These are phyloP conservation scores for Mimumesa dahlbomi DNA, from an alignment of 2,888 invertebrate genomes.

Conservation along the genomic window DNA sequence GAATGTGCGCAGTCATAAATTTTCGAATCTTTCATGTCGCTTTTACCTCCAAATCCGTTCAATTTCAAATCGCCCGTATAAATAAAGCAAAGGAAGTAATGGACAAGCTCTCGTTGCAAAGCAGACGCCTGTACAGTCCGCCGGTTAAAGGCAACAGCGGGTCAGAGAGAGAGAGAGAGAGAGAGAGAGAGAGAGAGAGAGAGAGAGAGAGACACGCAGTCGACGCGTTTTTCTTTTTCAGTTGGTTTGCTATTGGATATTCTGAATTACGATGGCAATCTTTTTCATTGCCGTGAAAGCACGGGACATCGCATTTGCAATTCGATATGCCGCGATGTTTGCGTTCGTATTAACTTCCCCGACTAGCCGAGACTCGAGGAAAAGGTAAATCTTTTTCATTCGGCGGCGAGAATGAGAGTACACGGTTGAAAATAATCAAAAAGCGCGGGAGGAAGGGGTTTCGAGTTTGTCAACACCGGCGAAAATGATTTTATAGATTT, in stretches of 20 bases:
- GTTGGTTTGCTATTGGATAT: constrained; percentile 39
- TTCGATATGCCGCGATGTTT: constrained; percentile 41
- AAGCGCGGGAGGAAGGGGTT: too few relatives aligned
- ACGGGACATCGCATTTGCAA: constrained; percentile 43
- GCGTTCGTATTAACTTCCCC: constrained; percentile 31
- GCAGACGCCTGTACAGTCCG: constrained; percentile 56
- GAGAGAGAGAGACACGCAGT: neutral
- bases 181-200: neutral
- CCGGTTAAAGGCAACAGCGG: constrained; percentile 17
- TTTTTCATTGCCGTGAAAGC: constrained; percentile 47
- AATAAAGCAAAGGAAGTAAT: constrained; percentile 69
- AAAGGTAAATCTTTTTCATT: neutral
- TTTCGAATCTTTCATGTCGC: constrained; percentile 38
- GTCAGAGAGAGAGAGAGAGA: too few relatives aligned
- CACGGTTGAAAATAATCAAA: neutral
- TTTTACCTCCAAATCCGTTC: constrained; percentile 67
- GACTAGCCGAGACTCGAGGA: neutral
- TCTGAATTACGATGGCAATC: constrained; percentile 53
- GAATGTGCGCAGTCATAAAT: too few relatives aligned
- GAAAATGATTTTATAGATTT: too few relatives aligned
- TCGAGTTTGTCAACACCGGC: too few relatives aligned
- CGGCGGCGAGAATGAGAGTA: neutral
- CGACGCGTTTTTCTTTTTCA: constrained; percentile 16
- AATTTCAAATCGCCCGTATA: constrained; percentile 71
- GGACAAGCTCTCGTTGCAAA: constrained; percentile 59